Base-by-base conservation (phyloP, 2,888 invertebrate species). In the Strigamia transsilvanica region DNA sequence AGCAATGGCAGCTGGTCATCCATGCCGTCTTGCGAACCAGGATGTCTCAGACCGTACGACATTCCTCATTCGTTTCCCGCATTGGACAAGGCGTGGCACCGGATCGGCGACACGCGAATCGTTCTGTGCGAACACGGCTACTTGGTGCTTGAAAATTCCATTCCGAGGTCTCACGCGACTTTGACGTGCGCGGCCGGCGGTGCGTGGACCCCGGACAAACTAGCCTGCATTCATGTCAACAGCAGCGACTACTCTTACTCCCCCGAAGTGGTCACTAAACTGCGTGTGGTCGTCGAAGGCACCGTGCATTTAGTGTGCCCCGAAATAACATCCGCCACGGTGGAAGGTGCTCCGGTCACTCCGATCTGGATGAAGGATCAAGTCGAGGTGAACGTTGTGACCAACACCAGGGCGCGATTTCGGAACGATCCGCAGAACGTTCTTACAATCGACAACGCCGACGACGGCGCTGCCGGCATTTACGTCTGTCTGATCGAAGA, bases 401-500 rank as follows among this genome's bases (percentile, higher is more conserved):
- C 77, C 23, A 34, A 77, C 77, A 77, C 77, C 13, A 27, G 23
- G 23, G 32, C 77, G 4, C 77, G 77, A 15, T 77, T 21, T 23
- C 13, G 32, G 9, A 77, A 27, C 15, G 77, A 34, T 15, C 23
- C 77, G 4, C 27, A 77, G 15, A 27, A 23, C 23, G 23, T 34
- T 3, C 23, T 77, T 0, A 77, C 23, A 27, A 77, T 77, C n/a
- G 27, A 77, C 34, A 77, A 79, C 21, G 23, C 21, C 34, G 79
- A 34, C 7, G 41, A 38, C 3, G 79, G 34, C 34, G 79, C 32
- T 4, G 13, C 21, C 15, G 79, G 79, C 6, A 32, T 79, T 38
- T 79, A 79, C 79, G n/a, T 79, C 9, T 79, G 79, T 42, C 15
- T 79, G 5, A 79, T 18, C 15, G 79, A 79, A 34, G 18, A 21